These are phyloP conservation scores for Furnarius figulus DNA, from an alignment of 2,113 vertebrate genomes.

Conservation along the genomic window DNA sequence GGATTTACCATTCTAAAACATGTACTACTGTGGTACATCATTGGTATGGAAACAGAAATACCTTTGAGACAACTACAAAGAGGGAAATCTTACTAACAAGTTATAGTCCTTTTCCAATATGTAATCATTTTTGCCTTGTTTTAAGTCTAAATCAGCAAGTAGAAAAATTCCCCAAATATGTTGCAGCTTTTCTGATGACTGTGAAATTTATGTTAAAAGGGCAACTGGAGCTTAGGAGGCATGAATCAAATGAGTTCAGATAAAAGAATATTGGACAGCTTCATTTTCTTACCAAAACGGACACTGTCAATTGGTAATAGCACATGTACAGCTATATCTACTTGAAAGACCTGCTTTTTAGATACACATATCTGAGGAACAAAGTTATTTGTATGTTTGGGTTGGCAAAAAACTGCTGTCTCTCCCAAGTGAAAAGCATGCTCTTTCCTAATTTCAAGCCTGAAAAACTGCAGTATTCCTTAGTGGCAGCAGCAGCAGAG, in stretches of 20 bases:
- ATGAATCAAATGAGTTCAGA: neutral
- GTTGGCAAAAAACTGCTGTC: neutral
- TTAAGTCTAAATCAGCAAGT: neutral
- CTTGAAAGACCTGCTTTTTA: neutral
- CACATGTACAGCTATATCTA: neutral
- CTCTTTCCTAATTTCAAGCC: neutral
- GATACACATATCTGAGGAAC: neutral
- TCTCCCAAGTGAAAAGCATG: neutral
- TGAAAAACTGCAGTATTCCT: neutral
- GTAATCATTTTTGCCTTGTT: neutral
- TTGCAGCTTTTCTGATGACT: neutral
- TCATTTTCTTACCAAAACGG: neutral
- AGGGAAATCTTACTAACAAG: neutral
- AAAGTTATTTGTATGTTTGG: neutral
- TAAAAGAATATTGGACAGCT: neutral
- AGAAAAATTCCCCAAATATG: neutral
- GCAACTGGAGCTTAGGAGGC: neutral
- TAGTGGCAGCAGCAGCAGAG: neutral
- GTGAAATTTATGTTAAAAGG: neutral
- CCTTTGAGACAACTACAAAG: neutral
- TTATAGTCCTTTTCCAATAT: neutral
- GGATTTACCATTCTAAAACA: neutral
- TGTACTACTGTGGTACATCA: neutral
- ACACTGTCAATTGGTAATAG: neutral
- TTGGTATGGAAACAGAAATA: slow-evolving; percentile 24